Base-by-base conservation (phyloP, 2,113 vertebrate species). In the Callospermophilus lateralis region DNA sequence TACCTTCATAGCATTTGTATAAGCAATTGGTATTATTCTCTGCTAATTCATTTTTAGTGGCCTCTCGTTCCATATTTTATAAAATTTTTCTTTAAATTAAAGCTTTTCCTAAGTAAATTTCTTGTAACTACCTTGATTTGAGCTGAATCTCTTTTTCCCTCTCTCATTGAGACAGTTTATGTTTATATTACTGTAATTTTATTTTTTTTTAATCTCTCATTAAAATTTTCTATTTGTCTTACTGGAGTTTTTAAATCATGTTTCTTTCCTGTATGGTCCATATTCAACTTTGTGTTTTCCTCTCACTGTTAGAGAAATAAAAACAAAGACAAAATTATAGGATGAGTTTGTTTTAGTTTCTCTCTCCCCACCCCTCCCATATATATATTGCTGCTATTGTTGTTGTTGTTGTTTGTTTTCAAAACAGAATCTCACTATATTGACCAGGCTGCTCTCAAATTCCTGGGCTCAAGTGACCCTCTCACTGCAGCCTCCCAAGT, bases 201-300 rank as follows among this genome's bases (percentile, higher is more conserved):
- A 39, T 70, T 88, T 92, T 80, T 80, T 61, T 89, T 2, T 48
- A 93, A 78, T 28, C 67, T 32, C 53, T 74, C 19, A 72, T 37
- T 81, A 51, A 85, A 93, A 85, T 20, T 72, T 93, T 37, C 9
- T 63, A 37, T 92, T 74, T 94, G 24, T 81, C 78, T 89, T 39
- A 58, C 53, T 73, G 26, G 96, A 37, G 45, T 79, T 94, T 90
- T 86, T 39, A 96, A 94, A 86, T 92, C n/a, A 5, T 85, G 68
- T 90, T 77, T 94, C 34, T 89, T 78, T 81, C 39, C 53, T 73
- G 32, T 84, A 39, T 30, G 32, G 34, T 45, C 16, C 22, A 72
- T 94, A 85, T 67, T 65, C 68, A 53, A 67, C 73, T 86, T 6
- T 80, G 13, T 84, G 9, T 93, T 90, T 30, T 85, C 65, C 76